Evolutionary conservation across 2,888 invertebrate species (phyloP), one percentile per base, ranked within the genome.

Genomic region (Rhamnusium bicolor): DNA sequence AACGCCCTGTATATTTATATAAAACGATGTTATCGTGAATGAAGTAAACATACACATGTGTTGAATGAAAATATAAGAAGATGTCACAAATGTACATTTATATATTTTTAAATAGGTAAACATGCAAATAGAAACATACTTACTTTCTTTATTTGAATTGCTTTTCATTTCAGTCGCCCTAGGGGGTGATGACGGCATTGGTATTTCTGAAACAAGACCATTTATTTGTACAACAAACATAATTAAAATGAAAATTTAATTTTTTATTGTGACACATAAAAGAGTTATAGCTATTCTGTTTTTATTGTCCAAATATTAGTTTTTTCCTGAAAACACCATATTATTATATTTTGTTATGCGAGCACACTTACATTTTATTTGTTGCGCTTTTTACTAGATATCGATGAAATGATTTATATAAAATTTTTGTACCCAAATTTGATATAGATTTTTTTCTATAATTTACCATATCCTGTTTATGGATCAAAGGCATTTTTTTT

Each of bases 101-200:
- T 16, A 14, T 6, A 24, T 29, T 24, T 63, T 27, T 49, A 27
- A 49, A 51, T 63, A 27, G 10, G 49, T 47, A 49, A 63, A 63
- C 63, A 63, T 63, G 63, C 67, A 56, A 51, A 69, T 58, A 68
- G 58, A 16, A 49, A 16, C 19, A 27, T 72, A 85, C 90, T 93
- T 89, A 94, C 94, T 93, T 89, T 94, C 94, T 92, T 93, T 94
- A 86, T 93, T 93, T 60, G 93, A 90, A 83, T 89, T 92, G 88
- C 93, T 94, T 86, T 93, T 93, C 91, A 94, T 94, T 89, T 94
- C 94, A 69, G 94, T 94, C 77, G 95, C 93, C 90, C 94, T 92
- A 74, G 96, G 94, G 77, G 95, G 94, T 72, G 94, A 93, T 74
- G 96, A 96, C 72, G 96, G 96, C 92, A 95, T 93, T 68, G 95